Evolutionary conservation across 1,140 invertebrate genomes (phyloP).

Genomic region (Pachypeltis micranthus): DNA sequence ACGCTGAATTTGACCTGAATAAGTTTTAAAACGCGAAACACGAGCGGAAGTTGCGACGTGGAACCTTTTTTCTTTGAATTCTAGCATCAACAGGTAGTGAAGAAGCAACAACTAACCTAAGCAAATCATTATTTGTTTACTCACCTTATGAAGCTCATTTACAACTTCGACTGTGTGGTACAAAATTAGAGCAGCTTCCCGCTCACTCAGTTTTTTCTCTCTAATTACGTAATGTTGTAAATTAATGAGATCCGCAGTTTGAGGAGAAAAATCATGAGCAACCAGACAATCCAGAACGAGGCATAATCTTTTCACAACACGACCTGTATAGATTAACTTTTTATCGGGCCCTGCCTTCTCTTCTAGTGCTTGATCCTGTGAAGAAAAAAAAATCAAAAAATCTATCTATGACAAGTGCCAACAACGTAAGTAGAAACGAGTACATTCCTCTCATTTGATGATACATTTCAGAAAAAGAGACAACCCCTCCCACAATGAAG

Average conservation of each 20-base stretch:
- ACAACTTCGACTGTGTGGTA: slow-evolving; percentile 64
- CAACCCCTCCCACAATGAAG: no score
- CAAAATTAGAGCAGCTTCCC: slow-evolving; percentile 64
- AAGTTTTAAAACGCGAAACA: no score
- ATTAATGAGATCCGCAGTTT: slow-evolving; percentile 56
- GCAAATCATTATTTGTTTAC: slow-evolving; percentile 37
- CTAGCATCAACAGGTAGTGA: no score
- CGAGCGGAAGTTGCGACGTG: no score
- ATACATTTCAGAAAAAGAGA: not conserved
- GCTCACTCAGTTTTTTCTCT: slow-evolving; percentile 64
- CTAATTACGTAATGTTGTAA: slow-evolving; percentile 72
- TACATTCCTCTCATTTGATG: no score
- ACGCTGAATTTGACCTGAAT: no score
- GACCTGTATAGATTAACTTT: slow-evolving; percentile 47
- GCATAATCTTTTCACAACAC: slow-evolving; percentile 50
- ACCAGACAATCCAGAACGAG: slow-evolving; percentile 65
- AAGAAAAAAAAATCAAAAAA: slow-evolving; percentile 25
- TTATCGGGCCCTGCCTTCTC: slow-evolving; percentile 42
- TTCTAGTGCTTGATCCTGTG: slow-evolving; percentile 60
- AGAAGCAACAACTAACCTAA: no score
- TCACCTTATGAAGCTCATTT: slow-evolving; percentile 60
- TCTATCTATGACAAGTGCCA: not conserved
- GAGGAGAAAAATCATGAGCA: slow-evolving; percentile 58
- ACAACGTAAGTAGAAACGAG: no score
- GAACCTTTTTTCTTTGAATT: no score